phyloP scores from a whole-genome alignment of 2,113 vertebrate species.

The Glareola pratincola region DNA sequence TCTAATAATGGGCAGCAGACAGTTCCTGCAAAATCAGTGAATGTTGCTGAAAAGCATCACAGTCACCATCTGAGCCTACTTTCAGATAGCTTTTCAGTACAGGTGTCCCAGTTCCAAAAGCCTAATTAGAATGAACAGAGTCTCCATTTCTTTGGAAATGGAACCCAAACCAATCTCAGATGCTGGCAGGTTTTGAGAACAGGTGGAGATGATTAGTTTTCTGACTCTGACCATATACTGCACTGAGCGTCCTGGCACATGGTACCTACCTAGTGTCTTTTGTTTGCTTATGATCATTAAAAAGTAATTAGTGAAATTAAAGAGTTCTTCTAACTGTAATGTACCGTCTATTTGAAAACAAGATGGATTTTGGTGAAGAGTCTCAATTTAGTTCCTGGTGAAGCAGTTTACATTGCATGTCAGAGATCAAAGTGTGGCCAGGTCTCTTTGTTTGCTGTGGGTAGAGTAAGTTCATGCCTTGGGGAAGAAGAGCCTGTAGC shows the following conservation, averaged over 20 bases:
- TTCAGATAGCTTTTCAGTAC: neutral
- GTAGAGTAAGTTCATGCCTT: neutral
- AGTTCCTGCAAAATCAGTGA: neutral
- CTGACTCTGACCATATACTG: slow-evolving; percentile 5
- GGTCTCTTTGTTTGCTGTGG: neutral
- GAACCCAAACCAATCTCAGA: slow-evolving; percentile 7
- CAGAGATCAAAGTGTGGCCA: neutral
- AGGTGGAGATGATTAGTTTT: slow-evolving; percentile 44
- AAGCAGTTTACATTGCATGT: neutral
- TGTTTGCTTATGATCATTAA: slow-evolving; percentile 63
- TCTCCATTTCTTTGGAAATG: slow-evolving; percentile 19
- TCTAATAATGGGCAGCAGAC: neutral
- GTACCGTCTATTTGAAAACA: neutral
- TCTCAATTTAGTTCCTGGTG: neutral
- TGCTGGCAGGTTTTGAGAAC: slow-evolving; percentile 27
- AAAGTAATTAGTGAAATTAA: slow-evolving; percentile 69
- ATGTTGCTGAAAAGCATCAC: neutral
- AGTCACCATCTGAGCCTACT: neutral
- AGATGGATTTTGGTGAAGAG: neutral
- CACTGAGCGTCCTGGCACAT: slow-evolving; percentile 2
- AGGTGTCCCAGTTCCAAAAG: slow-evolving; percentile 24
- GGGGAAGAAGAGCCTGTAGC: neutral
- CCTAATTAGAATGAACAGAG: slow-evolving; percentile 25
- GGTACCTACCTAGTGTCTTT: slow-evolving; percentile 3
- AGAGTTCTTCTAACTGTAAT: neutral